These are phyloP conservation scores for Bombyx mori DNA, from an alignment of 1,140 invertebrate species.

Conservation along the genomic window DNA sequence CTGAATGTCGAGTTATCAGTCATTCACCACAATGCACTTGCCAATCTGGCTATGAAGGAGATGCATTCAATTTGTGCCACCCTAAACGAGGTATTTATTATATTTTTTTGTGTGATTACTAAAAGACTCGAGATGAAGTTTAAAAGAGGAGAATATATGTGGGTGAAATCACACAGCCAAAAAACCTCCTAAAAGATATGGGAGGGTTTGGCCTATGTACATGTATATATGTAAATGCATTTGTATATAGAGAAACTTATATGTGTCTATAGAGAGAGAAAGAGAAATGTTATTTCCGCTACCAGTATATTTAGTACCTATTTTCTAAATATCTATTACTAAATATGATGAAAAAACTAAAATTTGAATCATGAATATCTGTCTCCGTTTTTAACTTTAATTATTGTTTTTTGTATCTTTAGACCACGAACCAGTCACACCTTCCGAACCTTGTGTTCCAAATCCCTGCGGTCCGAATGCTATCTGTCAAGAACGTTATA, in stretches of 20 bases:
- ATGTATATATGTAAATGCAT: no score
- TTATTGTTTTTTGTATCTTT: slow-evolving; percentile 8
- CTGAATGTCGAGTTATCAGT: slow-evolving; percentile 80
- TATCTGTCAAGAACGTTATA: slow-evolving; percentile 76
- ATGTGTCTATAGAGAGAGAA: no score
- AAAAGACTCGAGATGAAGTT: no score
- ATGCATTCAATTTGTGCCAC: slow-evolving; percentile 77
- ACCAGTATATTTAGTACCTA: no score
- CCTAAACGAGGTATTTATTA: slow-evolving; percentile 34
- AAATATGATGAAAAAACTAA: no score
- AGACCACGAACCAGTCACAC: slow-evolving; percentile 27
- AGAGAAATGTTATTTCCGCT: no score
- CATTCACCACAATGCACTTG: slow-evolving; percentile 83
- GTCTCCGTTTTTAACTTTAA: neutral
- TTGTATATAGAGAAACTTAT: no score
- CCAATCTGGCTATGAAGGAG: slow-evolving; percentile 75
- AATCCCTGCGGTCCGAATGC: slow-evolving; percentile 81
- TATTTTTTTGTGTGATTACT: neutral
- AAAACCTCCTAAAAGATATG: no score
- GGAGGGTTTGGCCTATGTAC: no score
- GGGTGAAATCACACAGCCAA: no score
- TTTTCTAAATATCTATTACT: no score
- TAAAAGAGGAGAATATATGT: no score
- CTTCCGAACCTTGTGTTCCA: slow-evolving; percentile 47
- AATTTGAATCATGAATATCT: neutral